Conservation (phyloP, 2,888 invertebrate genomes). For the Dynastes maya region DNA sequence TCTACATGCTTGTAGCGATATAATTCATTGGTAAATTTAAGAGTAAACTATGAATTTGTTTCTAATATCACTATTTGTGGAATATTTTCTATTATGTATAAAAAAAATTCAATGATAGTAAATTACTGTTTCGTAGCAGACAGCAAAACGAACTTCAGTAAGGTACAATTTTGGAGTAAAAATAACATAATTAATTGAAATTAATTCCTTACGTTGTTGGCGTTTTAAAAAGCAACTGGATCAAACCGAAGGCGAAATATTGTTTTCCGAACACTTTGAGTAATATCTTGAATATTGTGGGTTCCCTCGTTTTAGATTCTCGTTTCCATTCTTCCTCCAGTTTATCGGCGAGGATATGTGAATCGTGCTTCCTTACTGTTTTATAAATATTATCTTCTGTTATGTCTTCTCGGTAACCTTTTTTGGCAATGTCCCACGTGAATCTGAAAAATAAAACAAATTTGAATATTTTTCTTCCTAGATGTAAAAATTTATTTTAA, state of each 20-base stretch:
- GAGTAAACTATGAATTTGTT: too few relatives aligned
- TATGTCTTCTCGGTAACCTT: constrained; percentile 78
- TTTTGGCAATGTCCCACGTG: constrained; percentile 78
- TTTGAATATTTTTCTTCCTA: not conserved
- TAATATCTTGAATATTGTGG: constrained; percentile 50
- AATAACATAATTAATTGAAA: too few relatives aligned
- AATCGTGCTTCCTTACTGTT: constrained; percentile 72
- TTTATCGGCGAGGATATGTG: constrained; percentile 70
- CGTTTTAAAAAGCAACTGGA: constrained; percentile 51
- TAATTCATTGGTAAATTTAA: too few relatives aligned
- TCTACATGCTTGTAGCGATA: too few relatives aligned
- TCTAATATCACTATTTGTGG: too few relatives aligned
- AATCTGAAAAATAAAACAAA: constrained; percentile 72
- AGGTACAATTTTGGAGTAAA: too few relatives aligned
- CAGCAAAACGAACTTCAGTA: too few relatives aligned
- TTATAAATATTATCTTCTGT: constrained; percentile 76
- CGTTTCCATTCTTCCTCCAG: constrained; percentile 67
- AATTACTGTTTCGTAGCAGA: too few relatives aligned
- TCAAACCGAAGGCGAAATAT: constrained; percentile 49
- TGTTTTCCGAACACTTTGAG: constrained; percentile 53
- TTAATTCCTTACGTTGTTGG: constrained; percentile 51
- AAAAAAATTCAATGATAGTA: too few relatives aligned
- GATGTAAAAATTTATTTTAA: not conserved
- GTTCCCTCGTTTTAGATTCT: constrained; percentile 49
- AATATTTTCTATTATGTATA: too few relatives aligned